Base-by-base conservation (phyloP, 2,797 vertebrate genomes). In the Potorous gilbertii region DNA sequence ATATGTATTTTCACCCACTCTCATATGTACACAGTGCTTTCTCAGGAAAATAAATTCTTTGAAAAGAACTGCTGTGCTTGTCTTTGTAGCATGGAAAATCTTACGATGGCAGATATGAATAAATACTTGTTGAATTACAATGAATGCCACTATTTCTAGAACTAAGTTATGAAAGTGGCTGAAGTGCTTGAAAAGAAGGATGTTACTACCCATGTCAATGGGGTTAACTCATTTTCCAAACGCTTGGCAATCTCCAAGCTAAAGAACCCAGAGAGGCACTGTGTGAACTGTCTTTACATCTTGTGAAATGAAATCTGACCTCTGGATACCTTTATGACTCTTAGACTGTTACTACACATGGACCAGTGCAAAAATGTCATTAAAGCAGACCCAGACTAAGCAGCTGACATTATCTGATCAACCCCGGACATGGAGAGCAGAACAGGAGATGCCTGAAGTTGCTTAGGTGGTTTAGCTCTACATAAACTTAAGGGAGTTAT, bases 171-270 rank as follows among this genome's bases (percentile, higher is more conserved):
- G 81, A 93, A 95, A 92, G 94, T 24, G 50, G 95, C 52, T 90
- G 4, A 96, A 55, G 92, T 62, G 90, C 89, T 97, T 81, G 92
- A 92, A 91, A 74, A 97, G 92, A 92, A 28, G 93, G 94, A 93
- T 96, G 96, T 97, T 95, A 90, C 87, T 16, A 52, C 55, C 1
- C 40, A 16, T 96, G 96, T 95, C 93, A 95, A 56, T 94, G 3
- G 55, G 92, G 96, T 96, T 97, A 96, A 97, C 95, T 97, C 11
- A 28, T 90, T 94, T 94, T 91, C 94, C 89, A 95, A 94, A 90
- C 29, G 92, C 66, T 34, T 57, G 66, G 62, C 93, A 56, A 28
- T 16, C 55, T 90, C 95, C 54, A 31, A 93, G 94, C 81, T 6
- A 10, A 50, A 93, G 52, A 29, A 56, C 24, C 90, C 55, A 74